Percentiles rank a stretch among this genome's conserved stretches.
Conservation (phyloP, 1,140 invertebrate species). For the Archegozetes longisetosus region DNA sequence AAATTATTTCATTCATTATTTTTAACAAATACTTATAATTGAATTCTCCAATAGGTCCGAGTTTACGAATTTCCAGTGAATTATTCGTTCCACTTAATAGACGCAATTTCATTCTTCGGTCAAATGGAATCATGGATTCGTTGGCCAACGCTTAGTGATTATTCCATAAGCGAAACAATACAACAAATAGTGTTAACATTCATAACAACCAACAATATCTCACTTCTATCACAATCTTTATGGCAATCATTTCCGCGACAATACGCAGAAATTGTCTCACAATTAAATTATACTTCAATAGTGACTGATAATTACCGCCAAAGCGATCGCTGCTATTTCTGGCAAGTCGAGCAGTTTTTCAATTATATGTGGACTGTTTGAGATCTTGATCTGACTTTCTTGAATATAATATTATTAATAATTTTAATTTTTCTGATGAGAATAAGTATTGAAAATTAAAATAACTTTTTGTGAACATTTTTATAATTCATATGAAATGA, state of each 20-base stretch:
- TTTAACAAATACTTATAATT: too few species aligned
- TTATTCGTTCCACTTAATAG: constrained; percentile 21
- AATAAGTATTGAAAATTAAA: too few species aligned
- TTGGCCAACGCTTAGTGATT: constrained; percentile 14
- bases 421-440: too few species aligned
- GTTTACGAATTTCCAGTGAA: constrained; percentile 17
- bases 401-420: too few species aligned
- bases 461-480: too few species aligned
- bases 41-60: constrained; percentile 14
- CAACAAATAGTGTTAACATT: constrained; percentile 18
- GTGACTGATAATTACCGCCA: not conserved
- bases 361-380: not conserved
- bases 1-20: too few species aligned
- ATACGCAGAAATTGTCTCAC: not conserved
- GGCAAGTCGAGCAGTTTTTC: not conserved
- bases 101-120: constrained; percentile 20
- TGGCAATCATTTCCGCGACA: not conserved
- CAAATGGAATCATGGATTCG: constrained; percentile 13
- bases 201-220: not conserved
- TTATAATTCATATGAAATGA: too few species aligned
- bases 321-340: not conserved
- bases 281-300: not conserved
- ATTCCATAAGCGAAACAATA: constrained; percentile 14
- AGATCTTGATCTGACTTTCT: too few species aligned
- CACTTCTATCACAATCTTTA: not conserved